phyloP scores from a whole-genome alignment of 2,888 invertebrate genomes.

The Drosophila stalkeri region DNA sequence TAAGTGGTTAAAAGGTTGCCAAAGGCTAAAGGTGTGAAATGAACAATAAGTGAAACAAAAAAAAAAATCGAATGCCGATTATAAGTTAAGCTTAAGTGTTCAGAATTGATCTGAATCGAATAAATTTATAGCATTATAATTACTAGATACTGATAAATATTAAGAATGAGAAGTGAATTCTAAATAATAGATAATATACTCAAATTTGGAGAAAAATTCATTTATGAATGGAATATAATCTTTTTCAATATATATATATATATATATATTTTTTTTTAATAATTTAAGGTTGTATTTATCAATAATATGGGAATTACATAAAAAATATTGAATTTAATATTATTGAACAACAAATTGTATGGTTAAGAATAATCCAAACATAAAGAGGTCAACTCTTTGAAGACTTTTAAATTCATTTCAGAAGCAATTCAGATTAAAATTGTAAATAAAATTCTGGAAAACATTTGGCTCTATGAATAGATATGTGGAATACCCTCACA shows the following conservation, averaged over 20 bases:
- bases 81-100: conserved; percentile 13
- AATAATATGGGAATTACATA: no score
- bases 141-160: not conserved
- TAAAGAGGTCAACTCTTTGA: not conserved
- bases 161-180: no score
- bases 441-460: not conserved
- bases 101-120: conserved; percentile 17
- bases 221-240: no score
- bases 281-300: no score
- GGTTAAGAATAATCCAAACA: not conserved
- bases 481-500: not conserved
- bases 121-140: not conserved
- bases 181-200: no score
- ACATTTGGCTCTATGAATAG: no score
- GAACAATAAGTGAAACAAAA: conserved; percentile 3
- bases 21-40: conserved; percentile 9
- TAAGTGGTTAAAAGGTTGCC: conserved; percentile 41
- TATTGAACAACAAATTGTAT: not conserved
- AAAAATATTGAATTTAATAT: no score
- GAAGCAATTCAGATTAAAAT: not conserved
- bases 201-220: no score
- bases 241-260: no score
- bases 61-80: conserved; percentile 28
- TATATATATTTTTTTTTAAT: no score
- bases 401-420: not conserved